Conservation (phyloP, 2,888 invertebrate species). For the Anticlea derivata region DNA sequence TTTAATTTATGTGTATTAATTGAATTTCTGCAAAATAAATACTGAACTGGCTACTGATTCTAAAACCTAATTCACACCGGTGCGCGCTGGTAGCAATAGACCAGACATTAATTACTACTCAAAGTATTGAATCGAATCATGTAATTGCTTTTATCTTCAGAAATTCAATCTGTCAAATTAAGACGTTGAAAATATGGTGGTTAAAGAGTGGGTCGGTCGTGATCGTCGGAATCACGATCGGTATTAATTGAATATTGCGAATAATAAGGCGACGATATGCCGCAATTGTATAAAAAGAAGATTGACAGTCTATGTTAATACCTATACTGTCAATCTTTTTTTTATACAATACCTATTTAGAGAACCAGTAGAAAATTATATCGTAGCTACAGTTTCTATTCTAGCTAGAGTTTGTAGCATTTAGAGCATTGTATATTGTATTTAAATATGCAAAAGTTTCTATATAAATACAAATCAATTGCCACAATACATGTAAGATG, state of each 20-base stretch:
- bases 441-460: too few relatives aligned
- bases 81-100: slow-evolving; percentile 50
- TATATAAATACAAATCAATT: too few relatives aligned
- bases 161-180: slow-evolving; percentile 64
- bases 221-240: slow-evolving; percentile 64
- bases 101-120: slow-evolving; percentile 49
- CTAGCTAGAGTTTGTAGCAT: too few relatives aligned
- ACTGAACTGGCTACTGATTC: slow-evolving; percentile 46
- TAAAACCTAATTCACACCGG: slow-evolving; percentile 39
- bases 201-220: slow-evolving; percentile 51
- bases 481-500: too few relatives aligned
- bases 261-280: slow-evolving; percentile 51
- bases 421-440: too few relatives aligned
- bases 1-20: slow-evolving; percentile 43
- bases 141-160: slow-evolving; percentile 53
- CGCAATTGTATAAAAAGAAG: slow-evolving; percentile 15
- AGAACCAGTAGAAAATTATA: not conserved
- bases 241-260: slow-evolving; percentile 74
- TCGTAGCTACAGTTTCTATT: not conserved
- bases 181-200: slow-evolving; percentile 58
- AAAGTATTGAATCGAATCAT: slow-evolving; percentile 49
- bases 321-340: too few relatives aligned
- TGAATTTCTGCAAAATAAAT: slow-evolving; percentile 38
- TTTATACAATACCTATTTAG: not conserved
- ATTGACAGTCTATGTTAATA: too few relatives aligned